Conservation (phyloP, 2,113 vertebrate species). For the Erpornis zantholeuca region DNA sequence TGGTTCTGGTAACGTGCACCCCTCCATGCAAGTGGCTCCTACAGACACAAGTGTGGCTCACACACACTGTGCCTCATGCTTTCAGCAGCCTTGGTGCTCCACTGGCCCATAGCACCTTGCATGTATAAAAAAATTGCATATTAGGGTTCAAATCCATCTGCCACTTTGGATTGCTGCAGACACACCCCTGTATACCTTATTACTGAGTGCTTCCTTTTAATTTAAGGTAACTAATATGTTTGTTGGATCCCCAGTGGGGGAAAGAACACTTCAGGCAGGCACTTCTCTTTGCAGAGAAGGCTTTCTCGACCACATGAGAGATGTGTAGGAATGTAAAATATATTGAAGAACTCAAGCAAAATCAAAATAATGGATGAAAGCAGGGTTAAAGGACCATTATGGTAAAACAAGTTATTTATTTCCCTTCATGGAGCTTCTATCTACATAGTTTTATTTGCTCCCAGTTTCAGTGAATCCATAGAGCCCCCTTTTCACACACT, state of each 20-base stretch:
- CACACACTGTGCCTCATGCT: neutral
- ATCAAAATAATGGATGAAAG: conserved; percentile 8
- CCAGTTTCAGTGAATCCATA: neutral
- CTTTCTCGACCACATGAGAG: neutral
- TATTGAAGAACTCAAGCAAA: neutral
- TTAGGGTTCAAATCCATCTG: neutral
- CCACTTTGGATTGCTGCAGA: neutral
- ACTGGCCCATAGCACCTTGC: neutral
- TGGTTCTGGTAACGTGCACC: accelerated
- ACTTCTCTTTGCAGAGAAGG: neutral
- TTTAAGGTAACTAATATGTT: neutral
- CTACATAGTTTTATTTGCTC: neutral
- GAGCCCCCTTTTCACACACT: neutral
- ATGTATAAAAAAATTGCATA: neutral
- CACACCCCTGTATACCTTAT: neutral
- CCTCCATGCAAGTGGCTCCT: neutral
- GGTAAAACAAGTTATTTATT: neutral
- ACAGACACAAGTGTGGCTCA: neutral
- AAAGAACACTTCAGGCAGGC: neutral
- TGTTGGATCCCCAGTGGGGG: neutral
- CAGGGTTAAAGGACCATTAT: neutral
- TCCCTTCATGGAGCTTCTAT: neutral
- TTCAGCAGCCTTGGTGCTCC: neutral
- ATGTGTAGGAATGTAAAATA: neutral
- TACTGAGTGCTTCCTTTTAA: conserved; percentile 2